Evolutionary conservation across 1,140 invertebrate species (phyloP), one percentile per base, ranked within the genome.

Genomic region (Epicauta chinensis): DNA sequence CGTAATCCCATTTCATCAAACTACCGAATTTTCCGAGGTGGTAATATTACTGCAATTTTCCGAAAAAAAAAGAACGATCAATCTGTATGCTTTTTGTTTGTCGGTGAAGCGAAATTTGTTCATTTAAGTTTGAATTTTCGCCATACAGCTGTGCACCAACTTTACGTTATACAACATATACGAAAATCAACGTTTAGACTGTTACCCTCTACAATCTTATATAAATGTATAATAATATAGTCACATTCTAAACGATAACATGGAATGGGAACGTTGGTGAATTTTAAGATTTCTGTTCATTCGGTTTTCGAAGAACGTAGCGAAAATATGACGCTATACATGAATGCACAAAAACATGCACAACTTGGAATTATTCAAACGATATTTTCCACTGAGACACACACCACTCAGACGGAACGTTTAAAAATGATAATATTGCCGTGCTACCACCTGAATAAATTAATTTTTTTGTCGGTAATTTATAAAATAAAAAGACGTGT

Each of bases 1-100:
- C 48, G n/a, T n/a, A 37, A 53, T 54, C 51, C 54, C 56, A 58
- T 58, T 54, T 54, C 56, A 54, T 54, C 56, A 58, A 51, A 57
- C 40, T 44, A 44, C 41, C 40, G 34, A 51, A 31, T 41, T 50
- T n/a, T n/a, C n/a, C 35, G 47, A 55, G 47, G 53, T 55, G 43
- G 37, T 7, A 49, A 55, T 40, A 55, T 51, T 54, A 47, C n/a
- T n/a, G n/a, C 47, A 34, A 40, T 35, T 23, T 23, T 23, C 23
- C 23, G 7, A 23, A 23, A 23, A 23, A 23, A 23, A 1, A 2
- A 23, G 7, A 7, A 23, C 4, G 7, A 23, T 3, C 4, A 23
- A 23, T 23, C 17, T n/a, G 17, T 23, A 3, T 23, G 3, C 7
- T 23, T 23, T 7, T 23, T 3, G 7, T 23, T 23, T 23, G 23